phyloP scores from a whole-genome alignment of 2,113 vertebrate genomes.

The Neodontobutis hainanensis region DNA sequence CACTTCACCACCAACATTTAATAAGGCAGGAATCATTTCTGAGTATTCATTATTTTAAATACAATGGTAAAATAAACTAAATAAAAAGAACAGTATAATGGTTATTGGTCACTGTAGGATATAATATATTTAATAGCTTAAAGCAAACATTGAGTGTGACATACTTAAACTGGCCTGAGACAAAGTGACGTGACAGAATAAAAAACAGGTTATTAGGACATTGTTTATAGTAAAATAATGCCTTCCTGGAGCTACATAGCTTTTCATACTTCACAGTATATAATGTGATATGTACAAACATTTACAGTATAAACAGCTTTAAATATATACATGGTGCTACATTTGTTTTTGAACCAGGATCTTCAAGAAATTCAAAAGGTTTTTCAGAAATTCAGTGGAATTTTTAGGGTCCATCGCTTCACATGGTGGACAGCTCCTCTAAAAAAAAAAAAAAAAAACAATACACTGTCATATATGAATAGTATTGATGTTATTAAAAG shows the following conservation, averaged over 20 bases:
- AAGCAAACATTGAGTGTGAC: too few species aligned
- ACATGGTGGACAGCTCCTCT: conserved; percentile 67
- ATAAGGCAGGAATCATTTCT: too few species aligned
- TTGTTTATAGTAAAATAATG: background rate
- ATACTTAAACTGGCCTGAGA: too few species aligned
- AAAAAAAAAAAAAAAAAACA: conserved; percentile 45
- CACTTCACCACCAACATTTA: too few species aligned
- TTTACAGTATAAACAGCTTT: conserved; percentile 49
- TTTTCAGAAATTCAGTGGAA: conserved; percentile 50
- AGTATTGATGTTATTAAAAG: background rate
- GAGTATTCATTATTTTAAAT: too few species aligned
- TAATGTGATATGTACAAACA: conserved; percentile 4
- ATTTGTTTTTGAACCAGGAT: background rate
- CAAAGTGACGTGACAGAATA: background rate
- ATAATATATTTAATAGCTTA: too few species aligned
- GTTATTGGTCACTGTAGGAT: too few species aligned
- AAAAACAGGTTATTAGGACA: background rate
- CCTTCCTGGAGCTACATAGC: too few species aligned
- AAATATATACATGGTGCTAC: conserved; percentile 33
- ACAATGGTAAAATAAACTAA: too few species aligned
- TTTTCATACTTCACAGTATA: background rate
- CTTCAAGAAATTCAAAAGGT: conserved; percentile 45
- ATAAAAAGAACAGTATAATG: too few species aligned
- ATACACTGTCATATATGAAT: conserved; percentile 1
- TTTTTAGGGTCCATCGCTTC: conserved; percentile 57